Evolutionary conservation across 2,797 vertebrate species (phyloP).

Genomic region (Sebastes taczanowskii): DNA sequence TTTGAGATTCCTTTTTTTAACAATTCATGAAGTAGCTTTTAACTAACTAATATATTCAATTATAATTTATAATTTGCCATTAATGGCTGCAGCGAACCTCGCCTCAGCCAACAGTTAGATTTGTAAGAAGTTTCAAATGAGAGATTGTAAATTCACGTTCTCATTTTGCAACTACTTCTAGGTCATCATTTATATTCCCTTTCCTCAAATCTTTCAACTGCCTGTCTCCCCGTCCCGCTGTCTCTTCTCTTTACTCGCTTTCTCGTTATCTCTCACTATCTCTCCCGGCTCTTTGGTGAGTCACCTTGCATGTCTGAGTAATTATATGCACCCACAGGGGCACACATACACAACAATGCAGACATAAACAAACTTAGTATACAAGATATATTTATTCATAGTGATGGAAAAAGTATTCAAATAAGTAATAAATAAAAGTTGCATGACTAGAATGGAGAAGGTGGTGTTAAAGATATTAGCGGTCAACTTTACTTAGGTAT

Average conservation of each 20-base stretch:
- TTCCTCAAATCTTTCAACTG: slow-evolving; percentile 15
- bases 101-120: neutral
- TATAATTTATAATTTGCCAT: neutral
- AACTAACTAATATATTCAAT: neutral
- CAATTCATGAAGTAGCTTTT: neutral
- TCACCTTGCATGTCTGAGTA: slow-evolving; percentile 71
- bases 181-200: slow-evolving; percentile 28
- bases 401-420: neutral
- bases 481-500: neutral
- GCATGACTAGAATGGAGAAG: neutral
- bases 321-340: slow-evolving; percentile 55
- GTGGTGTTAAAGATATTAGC: neutral
- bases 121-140: slow-evolving; percentile 11
- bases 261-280: slow-evolving; percentile 69
- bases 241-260: slow-evolving; percentile 56
- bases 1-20: too few relatives aligned
- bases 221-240: slow-evolving; percentile 14
- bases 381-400: slow-evolving; percentile 9
- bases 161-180: slow-evolving; percentile 14
- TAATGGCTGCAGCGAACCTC: neutral
- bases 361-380: slow-evolving; percentile 38
- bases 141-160: neutral
- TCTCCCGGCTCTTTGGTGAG: slow-evolving; percentile 63
- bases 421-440: neutral
- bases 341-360: slow-evolving; percentile 42